These are phyloP conservation scores for Scopus umbretta DNA, from an alignment of 2,113 vertebrate species.

Conservation along the genomic window DNA sequence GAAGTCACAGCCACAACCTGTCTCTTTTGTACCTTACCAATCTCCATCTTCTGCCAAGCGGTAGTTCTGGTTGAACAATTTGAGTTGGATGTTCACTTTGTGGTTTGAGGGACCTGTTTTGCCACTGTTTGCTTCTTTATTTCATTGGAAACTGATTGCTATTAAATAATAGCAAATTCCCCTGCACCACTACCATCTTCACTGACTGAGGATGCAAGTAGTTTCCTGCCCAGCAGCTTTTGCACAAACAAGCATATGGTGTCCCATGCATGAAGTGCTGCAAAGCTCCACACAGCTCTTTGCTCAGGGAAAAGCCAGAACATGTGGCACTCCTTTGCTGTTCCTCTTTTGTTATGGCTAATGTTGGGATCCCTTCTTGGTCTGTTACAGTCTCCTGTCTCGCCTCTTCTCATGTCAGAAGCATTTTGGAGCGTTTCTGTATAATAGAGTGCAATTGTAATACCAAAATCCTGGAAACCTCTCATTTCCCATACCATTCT, in stretches of 20 bases:
- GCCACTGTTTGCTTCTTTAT: background rate
- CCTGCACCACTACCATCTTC: background rate
- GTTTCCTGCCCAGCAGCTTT: background rate
- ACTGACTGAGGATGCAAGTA: accelerated
- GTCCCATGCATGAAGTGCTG: background rate
- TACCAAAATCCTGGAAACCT: background rate
- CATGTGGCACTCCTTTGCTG: accelerated
- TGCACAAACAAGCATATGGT: background rate
- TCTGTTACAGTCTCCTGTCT: background rate
- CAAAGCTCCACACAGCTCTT: background rate
- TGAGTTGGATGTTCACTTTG: accelerated
- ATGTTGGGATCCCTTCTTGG: background rate
- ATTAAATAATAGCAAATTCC: background rate
- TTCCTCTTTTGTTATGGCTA: background rate
- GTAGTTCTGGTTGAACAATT: background rate
- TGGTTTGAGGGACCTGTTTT: background rate
- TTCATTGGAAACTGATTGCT: background rate
- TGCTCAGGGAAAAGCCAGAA: background rate
- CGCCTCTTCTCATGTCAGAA: background rate
- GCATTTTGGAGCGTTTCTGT: background rate
- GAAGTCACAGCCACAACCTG: background rate
- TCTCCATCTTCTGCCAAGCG: background rate
- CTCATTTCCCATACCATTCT: background rate
- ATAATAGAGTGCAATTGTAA: background rate
- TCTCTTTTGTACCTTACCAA: background rate